Percentiles rank a stretch among this genome's conserved stretches.
Evolutionary conservation across 2,797 vertebrate species (phyloP).

Genomic region (Anomalospiza imberbis): DNA sequence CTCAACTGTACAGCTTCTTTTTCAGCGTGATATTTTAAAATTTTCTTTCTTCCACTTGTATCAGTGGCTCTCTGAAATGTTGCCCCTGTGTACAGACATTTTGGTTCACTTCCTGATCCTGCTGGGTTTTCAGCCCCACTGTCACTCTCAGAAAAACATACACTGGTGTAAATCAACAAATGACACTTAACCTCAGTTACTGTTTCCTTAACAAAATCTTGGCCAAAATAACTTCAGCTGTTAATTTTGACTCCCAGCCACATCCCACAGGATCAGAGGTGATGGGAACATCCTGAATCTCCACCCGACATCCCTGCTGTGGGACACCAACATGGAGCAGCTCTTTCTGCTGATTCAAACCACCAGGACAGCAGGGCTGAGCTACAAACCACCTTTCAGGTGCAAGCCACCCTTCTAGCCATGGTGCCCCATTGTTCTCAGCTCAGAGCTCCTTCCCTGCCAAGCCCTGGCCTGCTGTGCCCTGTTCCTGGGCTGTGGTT

Average conservation of each 20-base stretch:
- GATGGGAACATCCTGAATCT: not conserved
- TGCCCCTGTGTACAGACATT: not conserved
- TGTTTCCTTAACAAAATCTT: not conserved
- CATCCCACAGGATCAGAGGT: not conserved
- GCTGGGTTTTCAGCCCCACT: not conserved
- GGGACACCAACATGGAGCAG: not conserved
- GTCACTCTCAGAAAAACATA: not conserved
- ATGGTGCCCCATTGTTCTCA: accelerated
- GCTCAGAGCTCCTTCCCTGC: not conserved
- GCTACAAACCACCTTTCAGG: not conserved
- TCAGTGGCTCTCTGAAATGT: not conserved
- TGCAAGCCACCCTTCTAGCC: not conserved
- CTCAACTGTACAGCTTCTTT: not conserved
- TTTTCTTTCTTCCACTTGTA: not conserved
- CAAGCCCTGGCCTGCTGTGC: not conserved
- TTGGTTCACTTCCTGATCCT: not conserved
- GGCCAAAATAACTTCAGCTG: not conserved
- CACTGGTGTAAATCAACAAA: not conserved
- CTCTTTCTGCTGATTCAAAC: not conserved
- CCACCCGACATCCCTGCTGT: not conserved
- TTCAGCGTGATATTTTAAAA: not conserved
- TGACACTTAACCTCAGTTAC: not conserved
- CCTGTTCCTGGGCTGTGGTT: not conserved
- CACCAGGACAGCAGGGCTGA: not conserved
- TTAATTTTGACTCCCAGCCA: not conserved